Evolutionary conservation across 2,797 vertebrate genomes (phyloP).

Genomic region (Eulemur coronatus): DNA sequence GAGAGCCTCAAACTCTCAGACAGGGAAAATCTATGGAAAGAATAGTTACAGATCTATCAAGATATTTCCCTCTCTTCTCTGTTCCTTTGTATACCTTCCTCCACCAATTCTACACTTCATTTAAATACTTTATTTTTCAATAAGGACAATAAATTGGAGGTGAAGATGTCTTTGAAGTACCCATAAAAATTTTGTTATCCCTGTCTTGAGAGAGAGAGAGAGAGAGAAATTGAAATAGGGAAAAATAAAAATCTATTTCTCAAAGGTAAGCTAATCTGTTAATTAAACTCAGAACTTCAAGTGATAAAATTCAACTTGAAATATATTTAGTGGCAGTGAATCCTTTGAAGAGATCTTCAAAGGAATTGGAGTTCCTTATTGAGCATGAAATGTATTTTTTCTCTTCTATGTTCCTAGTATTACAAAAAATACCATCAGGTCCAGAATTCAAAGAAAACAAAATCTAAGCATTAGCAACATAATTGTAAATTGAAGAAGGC

Average conservation of each 20-base stretch:
- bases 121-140: conserved; percentile 47
- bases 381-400: conserved; percentile 6
- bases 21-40: neutral
- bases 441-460: conserved; percentile 27
- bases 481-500: neutral
- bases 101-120: neutral
- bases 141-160: conserved; percentile 53
- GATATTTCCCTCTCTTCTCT: neutral
- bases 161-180: conserved; percentile 47
- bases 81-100: neutral
- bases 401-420: neutral
- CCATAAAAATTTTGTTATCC: conserved; percentile 52
- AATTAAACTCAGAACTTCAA: conserved; percentile 62
- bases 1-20: neutral
- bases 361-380: conserved; percentile 46
- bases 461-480: conserved; percentile 1
- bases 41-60: neutral
- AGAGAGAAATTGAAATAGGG: conserved; percentile 32
- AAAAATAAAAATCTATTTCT: conserved; percentile 53
- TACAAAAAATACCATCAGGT: conserved; percentile 3
- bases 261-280: conserved; percentile 61
- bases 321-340: conserved; percentile 19
- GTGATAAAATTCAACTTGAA: conserved; percentile 64
- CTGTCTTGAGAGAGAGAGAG: conserved; percentile 53
- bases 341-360: conserved; percentile 64